Base-by-base conservation (phyloP, 2,888 invertebrate genomes). In the Diogma glabrata region DNA sequence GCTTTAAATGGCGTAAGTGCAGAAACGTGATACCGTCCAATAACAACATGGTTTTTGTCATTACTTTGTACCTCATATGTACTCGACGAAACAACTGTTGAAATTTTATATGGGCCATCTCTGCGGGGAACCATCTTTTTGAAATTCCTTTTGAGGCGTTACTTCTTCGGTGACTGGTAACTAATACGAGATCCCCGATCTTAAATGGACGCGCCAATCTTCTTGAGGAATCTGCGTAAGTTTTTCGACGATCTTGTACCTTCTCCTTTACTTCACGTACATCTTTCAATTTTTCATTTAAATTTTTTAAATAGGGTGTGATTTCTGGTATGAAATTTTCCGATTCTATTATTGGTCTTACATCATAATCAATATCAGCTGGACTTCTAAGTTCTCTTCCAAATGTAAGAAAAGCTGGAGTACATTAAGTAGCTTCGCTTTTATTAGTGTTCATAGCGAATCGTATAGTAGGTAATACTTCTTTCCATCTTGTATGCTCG, bases 361-460 rank as follows among this genome's bases (percentile, higher is more conserved):
- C 38, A 50, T 65, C 63, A 38, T 57, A 55, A 7, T 54, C 30
- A 7, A 60, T 58, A 26, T 67, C 67, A 52, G 60, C 60, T 1
- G 59, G 49, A 1, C 62, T 61, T 14, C 67, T 52, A 1, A 67
- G 43, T 53, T 69, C 64, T 48, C 66, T 51, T 0, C 61, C 67
- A 47, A 63, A 64, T 17, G 62, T 67, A 2, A 28, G n/a, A n/a
- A 4, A 28, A 10, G 36, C 36, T 4, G 66, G 58, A 2, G 64
- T 57, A 22, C 53, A 67, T 2, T 61, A 60, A 3, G 66, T 67
- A 8, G 56, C 53, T 38, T 58, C 55, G 36, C 61, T 60, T 7
- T 23, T 40, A 1, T 60, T 58, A 0, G 64, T 61, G 40, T 69
- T 70, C 60, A 68, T 64, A 0, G 66, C 64, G 49, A 68, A 70